Conservation (phyloP, 2,797 vertebrate species). For the Hydrophis major region DNA sequence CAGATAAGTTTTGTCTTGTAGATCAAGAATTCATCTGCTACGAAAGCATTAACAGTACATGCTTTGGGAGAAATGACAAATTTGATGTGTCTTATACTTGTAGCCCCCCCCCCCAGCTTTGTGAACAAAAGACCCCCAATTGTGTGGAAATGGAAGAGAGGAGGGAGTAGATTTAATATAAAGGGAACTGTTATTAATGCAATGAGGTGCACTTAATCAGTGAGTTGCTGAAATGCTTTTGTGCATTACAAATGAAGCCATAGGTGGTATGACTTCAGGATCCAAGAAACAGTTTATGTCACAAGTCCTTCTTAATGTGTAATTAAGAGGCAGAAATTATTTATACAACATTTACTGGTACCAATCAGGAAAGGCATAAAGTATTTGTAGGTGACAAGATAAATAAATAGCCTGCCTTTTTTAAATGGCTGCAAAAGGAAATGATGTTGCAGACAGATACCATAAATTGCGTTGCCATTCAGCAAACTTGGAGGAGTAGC, state of each 20-base stretch:
- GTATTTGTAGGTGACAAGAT: background rate
- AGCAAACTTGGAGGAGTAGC: background rate
- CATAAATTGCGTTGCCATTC: background rate
- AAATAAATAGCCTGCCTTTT: background rate
- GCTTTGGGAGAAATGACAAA: background rate
- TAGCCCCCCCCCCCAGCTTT: background rate
- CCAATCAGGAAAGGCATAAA: constrained; percentile 24
- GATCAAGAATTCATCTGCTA: background rate
- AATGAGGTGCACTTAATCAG: background rate
- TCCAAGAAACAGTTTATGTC: background rate
- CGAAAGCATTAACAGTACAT: background rate
- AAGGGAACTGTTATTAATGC: constrained; percentile 12
- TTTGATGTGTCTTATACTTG: background rate
- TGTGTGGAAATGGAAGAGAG: background rate
- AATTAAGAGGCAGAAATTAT: constrained; percentile 24
- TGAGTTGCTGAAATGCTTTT: background rate
- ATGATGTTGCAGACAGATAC: background rate
- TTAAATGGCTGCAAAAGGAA: background rate
- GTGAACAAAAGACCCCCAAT: background rate
- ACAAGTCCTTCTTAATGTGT: background rate
- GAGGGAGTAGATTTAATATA: constrained; percentile 4
- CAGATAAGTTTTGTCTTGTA: background rate
- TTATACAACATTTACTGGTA: constrained; percentile 16
- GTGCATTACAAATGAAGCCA: background rate
- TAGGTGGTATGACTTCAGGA: background rate